Percentiles rank a stretch among this genome's conserved stretches.
phyloP scores from a whole-genome alignment of 2,888 invertebrate species.

The Eilema depressum region DNA sequence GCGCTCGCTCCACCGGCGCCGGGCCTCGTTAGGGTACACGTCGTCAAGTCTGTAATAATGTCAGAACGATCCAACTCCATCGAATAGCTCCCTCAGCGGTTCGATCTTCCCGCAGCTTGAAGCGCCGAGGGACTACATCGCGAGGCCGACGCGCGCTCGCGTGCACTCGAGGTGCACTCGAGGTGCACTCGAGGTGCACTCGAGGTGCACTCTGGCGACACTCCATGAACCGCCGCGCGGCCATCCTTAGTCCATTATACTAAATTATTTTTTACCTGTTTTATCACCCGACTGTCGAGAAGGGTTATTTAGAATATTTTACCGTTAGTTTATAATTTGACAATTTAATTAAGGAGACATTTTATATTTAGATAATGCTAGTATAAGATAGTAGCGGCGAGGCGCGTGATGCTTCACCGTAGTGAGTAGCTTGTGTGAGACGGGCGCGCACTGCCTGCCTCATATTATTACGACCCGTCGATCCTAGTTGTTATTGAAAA shows the following conservation, averaged over 20 bases:
- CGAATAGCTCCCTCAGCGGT: neutral
- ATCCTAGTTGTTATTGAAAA: no score
- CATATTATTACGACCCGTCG: no score
- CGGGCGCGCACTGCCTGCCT: no score
- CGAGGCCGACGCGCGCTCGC: neutral
- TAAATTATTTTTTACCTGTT: neutral
- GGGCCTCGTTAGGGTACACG: no score
- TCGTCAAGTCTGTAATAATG: no score
- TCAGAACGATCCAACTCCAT: neutral
- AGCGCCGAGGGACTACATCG: neutral
- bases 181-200: neutral
- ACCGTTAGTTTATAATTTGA: slow-evolving; percentile 7
- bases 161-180: no score
- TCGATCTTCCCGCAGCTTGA: neutral
- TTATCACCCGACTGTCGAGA: no score
- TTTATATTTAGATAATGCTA: neutral
- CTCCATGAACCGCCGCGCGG: neutral
- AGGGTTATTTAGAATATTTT: neutral
- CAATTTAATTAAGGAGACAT: neutral
- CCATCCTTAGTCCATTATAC: neutral
- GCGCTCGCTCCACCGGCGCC: no score
- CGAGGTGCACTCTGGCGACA: no score
- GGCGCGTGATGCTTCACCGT: no score
- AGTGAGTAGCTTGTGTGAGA: no score
- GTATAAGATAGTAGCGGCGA: no score